Conservation (phyloP, 2,888 invertebrate species). For the Lasioglossum marginatum region DNA sequence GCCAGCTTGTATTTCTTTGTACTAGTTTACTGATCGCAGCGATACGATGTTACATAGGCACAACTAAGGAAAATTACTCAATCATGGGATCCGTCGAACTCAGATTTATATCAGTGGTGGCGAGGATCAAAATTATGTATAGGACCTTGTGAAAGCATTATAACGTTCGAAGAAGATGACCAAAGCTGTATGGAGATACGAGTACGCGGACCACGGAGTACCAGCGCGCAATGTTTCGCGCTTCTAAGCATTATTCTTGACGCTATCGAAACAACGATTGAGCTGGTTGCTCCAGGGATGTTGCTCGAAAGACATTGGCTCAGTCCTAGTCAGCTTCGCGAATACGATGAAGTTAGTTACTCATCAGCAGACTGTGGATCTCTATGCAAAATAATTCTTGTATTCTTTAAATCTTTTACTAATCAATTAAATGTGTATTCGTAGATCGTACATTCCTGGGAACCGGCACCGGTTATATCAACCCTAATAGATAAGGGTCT, state of each 20-base stretch:
- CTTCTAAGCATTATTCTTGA: conserved; percentile 89
- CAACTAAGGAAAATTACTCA: conserved; percentile 87
- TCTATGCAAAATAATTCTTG: too few species aligned
- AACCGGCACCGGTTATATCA: conserved; percentile 78
- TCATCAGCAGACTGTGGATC: too few species aligned
- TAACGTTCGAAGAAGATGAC: conserved; percentile 87
- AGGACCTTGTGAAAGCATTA: conserved; percentile 88
- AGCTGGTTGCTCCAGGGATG: conserved; percentile 89
- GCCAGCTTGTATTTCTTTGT: conserved; percentile 17
- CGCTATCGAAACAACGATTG: conserved; percentile 87
- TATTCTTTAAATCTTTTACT: too few species aligned
- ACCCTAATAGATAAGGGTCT: conserved; percentile 79
- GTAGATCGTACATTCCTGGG: conserved; percentile 81
- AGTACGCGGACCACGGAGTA: conserved; percentile 88
- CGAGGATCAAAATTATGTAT: conserved; percentile 90
- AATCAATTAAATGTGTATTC: not conserved
- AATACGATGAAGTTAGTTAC: conserved; percentile 80
- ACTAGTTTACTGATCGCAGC: conserved; percentile 15
- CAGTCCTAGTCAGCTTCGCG: conserved; percentile 87
- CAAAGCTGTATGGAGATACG: conserved; percentile 88
- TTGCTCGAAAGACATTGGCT: conserved; percentile 88
- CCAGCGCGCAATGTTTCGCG: conserved; percentile 87
- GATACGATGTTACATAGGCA: conserved; percentile 83
- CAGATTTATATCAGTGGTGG: conserved; percentile 90
- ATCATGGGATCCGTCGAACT: conserved; percentile 86